A percentile compares a stretch with the other conserved stretches of the same genome.
phyloP scores from a whole-genome alignment of 2,113 vertebrate genomes.

The Menura novaehollandiae region DNA sequence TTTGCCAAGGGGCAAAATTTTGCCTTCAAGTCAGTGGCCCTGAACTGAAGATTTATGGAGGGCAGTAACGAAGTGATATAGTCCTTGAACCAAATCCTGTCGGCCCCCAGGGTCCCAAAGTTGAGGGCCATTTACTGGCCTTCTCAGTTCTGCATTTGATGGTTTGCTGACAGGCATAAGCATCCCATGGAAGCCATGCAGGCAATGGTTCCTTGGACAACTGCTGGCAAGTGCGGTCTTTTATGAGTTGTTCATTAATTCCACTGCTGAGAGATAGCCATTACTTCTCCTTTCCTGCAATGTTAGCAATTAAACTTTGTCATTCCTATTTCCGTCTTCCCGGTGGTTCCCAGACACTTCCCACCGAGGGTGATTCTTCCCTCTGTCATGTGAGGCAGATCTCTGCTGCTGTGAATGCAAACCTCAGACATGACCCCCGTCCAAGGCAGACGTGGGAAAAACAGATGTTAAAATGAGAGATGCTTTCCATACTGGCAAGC shows the following conservation, averaged over 20 bases:
- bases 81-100: constrained; percentile 18
- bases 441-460: neutral
- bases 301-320: neutral
- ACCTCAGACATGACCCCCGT: neutral
- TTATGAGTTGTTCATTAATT: neutral
- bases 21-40: constrained; percentile 3
- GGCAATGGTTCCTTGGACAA: neutral
- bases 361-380: neutral
- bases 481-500: neutral
- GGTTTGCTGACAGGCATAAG: neutral
- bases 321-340: neutral
- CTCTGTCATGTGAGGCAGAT: neutral
- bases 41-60: constrained; percentile 20
- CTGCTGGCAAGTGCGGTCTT: neutral
- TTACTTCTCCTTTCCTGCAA: neutral
- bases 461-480: neutral
- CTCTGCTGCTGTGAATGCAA: neutral
- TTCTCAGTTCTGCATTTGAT: neutral
- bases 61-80: neutral
- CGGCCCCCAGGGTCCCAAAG: neutral
- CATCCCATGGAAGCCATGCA: neutral
- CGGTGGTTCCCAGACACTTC: neutral
- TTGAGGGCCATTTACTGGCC: neutral
- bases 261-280: neutral
- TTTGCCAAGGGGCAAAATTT: constrained; percentile 20